Conservation (phyloP, 2,113 vertebrate genomes). For the Platichthys flesus region DNA sequence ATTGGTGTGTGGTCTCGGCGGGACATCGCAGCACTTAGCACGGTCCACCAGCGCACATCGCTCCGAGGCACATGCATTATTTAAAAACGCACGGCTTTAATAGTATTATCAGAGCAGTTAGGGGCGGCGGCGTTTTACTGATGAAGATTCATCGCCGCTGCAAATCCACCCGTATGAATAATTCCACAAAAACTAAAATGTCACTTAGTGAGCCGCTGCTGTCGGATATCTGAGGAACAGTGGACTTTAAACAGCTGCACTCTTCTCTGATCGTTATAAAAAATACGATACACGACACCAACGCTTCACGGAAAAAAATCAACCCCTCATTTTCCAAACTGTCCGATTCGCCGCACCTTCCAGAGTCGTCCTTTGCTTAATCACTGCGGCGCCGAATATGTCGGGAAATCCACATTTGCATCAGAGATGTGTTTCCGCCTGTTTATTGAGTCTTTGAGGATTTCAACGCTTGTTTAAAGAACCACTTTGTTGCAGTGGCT, state of each 20-base stretch:
- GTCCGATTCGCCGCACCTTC: constrained; percentile 56
- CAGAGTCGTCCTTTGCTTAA: constrained; percentile 63
- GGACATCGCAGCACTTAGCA: constrained; percentile 54
- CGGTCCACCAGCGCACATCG: constrained; percentile 37
- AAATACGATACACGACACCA: constrained; percentile 53
- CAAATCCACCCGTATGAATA: constrained; percentile 62
- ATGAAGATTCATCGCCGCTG: constrained; percentile 62
- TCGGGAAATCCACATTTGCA: constrained; percentile 73
- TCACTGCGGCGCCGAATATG: constrained; percentile 37
- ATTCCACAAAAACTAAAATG: constrained; percentile 69
- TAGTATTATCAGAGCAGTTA: constrained; percentile 59
- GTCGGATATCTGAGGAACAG: constrained; percentile 67
- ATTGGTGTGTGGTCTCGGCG: constrained; percentile 18
- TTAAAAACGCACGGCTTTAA: constrained; percentile 50
- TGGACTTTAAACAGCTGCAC: constrained; percentile 69
- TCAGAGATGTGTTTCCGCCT: constrained; percentile 65
- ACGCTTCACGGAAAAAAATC: constrained; percentile 70
- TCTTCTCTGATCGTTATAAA: constrained; percentile 36
- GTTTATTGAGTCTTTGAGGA: constrained; percentile 73
- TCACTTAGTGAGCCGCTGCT: constrained; percentile 57
- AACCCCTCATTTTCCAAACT: constrained; percentile 70
- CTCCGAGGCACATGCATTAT: constrained; percentile 64
- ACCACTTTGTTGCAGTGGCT: constrained; percentile 71
- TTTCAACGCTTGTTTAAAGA: constrained; percentile 67
- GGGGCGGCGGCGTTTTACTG: constrained; percentile 31